These are phyloP conservation scores for Ranitomeya variabilis DNA, from an alignment of 2,113 vertebrate species.

Conservation along the genomic window DNA sequence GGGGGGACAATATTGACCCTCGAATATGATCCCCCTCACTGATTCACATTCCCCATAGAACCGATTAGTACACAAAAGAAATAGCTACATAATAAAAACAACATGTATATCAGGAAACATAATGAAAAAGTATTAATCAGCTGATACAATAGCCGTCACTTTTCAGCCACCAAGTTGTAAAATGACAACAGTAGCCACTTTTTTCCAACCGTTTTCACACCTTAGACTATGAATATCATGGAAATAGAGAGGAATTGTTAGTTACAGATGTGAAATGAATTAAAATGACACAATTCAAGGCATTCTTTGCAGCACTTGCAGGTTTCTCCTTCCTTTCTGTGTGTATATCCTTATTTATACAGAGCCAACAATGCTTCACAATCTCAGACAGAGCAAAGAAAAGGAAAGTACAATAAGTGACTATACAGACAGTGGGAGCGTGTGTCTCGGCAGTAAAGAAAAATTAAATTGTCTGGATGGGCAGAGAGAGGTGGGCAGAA, in stretches of 20 bases:
- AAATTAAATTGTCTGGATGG: constrained; percentile 46
- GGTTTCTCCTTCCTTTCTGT: constrained; percentile 5
- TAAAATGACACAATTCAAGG: neutral
- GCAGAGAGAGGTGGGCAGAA: constrained; percentile 32
- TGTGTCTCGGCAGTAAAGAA: constrained; percentile 30
- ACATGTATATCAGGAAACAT: too few species aligned
- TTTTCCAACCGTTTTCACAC: neutral
- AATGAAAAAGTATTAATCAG: too few species aligned
- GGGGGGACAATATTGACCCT: too few species aligned
- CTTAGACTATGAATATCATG: neutral
- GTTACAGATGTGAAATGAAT: constrained; percentile 25
- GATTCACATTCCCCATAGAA: too few species aligned
- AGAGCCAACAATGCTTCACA: constrained; percentile 18
- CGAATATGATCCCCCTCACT: too few species aligned
- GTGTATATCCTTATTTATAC: constrained; percentile 26
- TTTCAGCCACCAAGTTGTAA: neutral
- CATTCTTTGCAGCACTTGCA: neutral
- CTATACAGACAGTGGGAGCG: constrained; percentile 29
- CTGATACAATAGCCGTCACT: neutral
- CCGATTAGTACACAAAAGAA: too few species aligned
- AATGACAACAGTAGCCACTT: neutral
- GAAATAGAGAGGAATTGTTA: constrained; percentile 1
- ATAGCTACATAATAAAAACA: too few species aligned
- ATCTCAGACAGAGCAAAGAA: constrained; percentile 25
- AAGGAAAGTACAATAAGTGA: constrained; percentile 38